Conservation (phyloP, 2,888 invertebrate genomes). For the Eilema depressum region DNA sequence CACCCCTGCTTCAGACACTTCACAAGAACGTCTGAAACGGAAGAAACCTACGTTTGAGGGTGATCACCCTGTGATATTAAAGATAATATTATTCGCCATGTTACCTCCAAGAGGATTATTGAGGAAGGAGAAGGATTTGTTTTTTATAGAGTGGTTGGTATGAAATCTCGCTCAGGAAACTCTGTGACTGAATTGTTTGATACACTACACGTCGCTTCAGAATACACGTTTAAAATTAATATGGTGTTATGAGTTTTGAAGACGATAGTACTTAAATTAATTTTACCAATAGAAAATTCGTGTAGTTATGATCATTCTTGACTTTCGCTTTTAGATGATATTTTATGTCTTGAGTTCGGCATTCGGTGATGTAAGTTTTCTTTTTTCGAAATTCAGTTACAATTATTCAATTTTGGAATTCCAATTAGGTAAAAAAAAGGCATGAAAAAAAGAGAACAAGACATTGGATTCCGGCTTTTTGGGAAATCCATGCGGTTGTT, state of each 20-base stretch:
- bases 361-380: background rate
- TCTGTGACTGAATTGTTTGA: constrained; percentile 24
- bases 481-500: no score
- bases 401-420: no score
- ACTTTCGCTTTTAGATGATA: background rate
- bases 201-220: constrained; percentile 20
- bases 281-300: background rate
- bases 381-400: no score
- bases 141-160: constrained; percentile 20
- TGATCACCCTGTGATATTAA: constrained; percentile 70
- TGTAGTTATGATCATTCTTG: background rate
- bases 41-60: constrained; percentile 59
- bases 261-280: constrained; percentile 16
- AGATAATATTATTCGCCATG: constrained; percentile 55
- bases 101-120: constrained; percentile 60
- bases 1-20: constrained; percentile 45
- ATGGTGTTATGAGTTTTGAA: constrained; percentile 10
- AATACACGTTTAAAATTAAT: constrained; percentile 6
- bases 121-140: constrained; percentile 30
- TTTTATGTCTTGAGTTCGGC: background rate
- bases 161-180: constrained; percentile 45
- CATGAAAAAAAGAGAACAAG: no score
- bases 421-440: no score
- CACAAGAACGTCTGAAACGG: constrained; percentile 40
- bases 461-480: no score